Percentiles rank a stretch among this genome's conserved stretches.
Evolutionary conservation across 2,113 vertebrate species (phyloP).

Genomic region (Pseudonaja textilis): DNA sequence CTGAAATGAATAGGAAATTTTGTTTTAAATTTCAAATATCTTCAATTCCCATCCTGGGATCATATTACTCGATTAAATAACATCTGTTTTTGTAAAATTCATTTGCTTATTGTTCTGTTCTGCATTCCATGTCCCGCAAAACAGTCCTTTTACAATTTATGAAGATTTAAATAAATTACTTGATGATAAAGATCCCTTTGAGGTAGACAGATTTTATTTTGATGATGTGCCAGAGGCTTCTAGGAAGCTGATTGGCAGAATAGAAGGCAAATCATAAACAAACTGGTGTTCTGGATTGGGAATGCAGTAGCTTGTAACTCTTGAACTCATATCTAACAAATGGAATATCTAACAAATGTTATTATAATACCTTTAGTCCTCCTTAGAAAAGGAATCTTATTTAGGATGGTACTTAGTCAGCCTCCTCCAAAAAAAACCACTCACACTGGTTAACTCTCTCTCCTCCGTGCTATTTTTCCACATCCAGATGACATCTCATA

Average conservation of each 20-base stretch:
- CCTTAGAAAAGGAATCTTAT: not conserved
- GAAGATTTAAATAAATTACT: not conserved
- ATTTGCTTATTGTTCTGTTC: not conserved
- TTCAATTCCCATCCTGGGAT: not conserved
- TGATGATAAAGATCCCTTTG: not conserved
- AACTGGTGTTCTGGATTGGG: not conserved
- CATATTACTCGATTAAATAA: not conserved
- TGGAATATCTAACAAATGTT: not conserved
- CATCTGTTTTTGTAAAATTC: not conserved
- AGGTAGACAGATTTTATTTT: not conserved
- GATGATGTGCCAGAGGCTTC: not conserved
- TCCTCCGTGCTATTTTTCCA: not conserved
- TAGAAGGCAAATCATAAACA: not conserved
- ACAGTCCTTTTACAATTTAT: not conserved
- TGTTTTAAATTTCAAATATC: not conserved
- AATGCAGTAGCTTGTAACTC: not conserved
- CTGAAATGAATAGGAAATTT: not conserved
- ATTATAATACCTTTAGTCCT: not conserved
- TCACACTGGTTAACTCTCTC: not conserved
- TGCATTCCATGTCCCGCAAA: not conserved
- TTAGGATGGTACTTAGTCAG: not conserved
- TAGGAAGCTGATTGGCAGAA: not conserved
- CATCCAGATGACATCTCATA: not conserved
- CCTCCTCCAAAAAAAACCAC: not conserved
- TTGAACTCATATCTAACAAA: not conserved